These are phyloP conservation scores for Antheraea yamamai DNA, from an alignment of 2,888 invertebrate genomes.

Conservation along the genomic window DNA sequence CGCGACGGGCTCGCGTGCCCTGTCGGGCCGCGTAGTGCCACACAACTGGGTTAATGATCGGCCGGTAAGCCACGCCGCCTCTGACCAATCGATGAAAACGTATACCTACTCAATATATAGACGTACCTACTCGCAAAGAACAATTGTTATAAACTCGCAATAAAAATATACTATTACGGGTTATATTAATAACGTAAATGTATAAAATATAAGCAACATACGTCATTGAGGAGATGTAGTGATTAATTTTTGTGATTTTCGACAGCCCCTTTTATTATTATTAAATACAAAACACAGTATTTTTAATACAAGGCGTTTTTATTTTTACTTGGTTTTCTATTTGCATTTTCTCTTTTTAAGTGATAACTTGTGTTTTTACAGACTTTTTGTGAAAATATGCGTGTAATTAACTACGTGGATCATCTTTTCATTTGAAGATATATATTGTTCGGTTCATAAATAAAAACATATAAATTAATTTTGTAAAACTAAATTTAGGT, in stretches of 20 bases:
- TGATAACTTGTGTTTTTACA: too few relatives aligned
- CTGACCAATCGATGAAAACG: constrained; percentile 78
- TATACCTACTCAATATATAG: constrained; percentile 35
- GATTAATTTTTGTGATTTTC: neutral
- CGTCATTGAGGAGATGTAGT: neutral
- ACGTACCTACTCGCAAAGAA: constrained; percentile 23
- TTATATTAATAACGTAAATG: neutral
- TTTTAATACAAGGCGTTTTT: too few relatives aligned
- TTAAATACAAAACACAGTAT: too few relatives aligned
- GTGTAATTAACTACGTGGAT: too few relatives aligned
- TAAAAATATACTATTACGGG: neutral
- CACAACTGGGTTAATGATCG: constrained; percentile 82
- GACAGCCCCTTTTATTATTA: neutral
- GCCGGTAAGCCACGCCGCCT: constrained; percentile 72
- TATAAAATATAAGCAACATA: neutral
- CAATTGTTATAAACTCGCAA: neutral
- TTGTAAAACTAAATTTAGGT: too few relatives aligned
- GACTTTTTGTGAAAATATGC: too few relatives aligned
- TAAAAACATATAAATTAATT: too few relatives aligned
- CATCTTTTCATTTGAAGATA: too few relatives aligned
- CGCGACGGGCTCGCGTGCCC: constrained; percentile 62
- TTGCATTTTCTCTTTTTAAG: too few relatives aligned
- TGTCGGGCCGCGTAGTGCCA: constrained; percentile 72
- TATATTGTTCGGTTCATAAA: too few relatives aligned
- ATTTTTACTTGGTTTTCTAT: too few relatives aligned